Base-by-base conservation (phyloP, 2,113 vertebrate genomes). In the Eretmochelys imbricata region DNA sequence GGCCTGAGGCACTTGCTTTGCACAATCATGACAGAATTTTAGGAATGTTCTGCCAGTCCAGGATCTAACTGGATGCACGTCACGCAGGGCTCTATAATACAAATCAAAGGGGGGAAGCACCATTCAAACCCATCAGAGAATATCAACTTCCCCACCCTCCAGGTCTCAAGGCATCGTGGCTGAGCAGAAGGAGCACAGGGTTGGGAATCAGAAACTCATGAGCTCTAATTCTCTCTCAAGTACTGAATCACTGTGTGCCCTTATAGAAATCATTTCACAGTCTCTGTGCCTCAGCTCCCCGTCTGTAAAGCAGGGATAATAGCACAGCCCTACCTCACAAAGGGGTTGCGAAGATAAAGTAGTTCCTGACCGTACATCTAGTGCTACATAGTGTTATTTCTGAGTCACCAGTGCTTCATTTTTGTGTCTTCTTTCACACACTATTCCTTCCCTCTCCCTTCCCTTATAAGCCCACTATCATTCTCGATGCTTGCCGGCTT, bases 21-120 rank as follows among this genome's bases (percentile, higher is more conserved):
- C 35, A 4, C 1, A 11, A 13, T 27, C 5, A 50, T 22, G 51
- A 62, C 69, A 8, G 11, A 75, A 42, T 31, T 42, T 0, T 3
- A 80, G 72, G 54, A 29, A 10, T 25, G 81, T 1, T 14, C 0
- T 83, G 82, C 35, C 27, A 53, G 82, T 46, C 4, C 16, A 83
- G 38, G 72, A 59, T 35, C 49, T 7, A 48, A 5, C 12, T 20
- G 35, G 82, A n/a, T 38, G 53, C 49, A 5, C 69, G 38, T 25
- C 20, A 90, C 38, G 17, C 62, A 8, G 22, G 6, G 35, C 24
- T 76, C 72, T 76, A 48, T 6, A 78, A 24, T 48, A 24, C 5
- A 4, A 57, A 46, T 17, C 25, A 9, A 24, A 57, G 50, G 81
- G 12, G 35, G n/a, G n/a, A 29, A 49, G 49, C 50, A 31, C 50